Base-by-base conservation (phyloP, 92 coral and sea anemone genomes). In the Porites rus region DNA sequence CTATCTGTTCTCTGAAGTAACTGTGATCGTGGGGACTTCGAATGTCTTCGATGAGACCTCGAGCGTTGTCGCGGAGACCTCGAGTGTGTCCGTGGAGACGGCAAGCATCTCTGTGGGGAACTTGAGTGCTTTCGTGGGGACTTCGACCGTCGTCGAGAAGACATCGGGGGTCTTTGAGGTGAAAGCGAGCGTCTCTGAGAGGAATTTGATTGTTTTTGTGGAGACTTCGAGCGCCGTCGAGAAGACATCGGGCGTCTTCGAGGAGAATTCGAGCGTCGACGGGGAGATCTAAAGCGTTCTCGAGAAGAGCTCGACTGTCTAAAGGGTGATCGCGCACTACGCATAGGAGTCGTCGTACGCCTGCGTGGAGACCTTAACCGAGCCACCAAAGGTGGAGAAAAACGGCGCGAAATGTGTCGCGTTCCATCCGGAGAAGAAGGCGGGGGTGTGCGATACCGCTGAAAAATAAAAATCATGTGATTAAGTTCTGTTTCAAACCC, bases 361-460 rank as follows among this genome's bases (percentile, higher is more conserved):
- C 75, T 54, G 6, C 7, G 53, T 38, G 81, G 81, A 62, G 81
- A 77, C 25, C 20, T 12, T 17, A 28, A 24, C 0, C 83, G 60
- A 38, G 5, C 0, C 0, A 38, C 46, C 46, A 38, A 38, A 12
- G 73, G 62, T 20, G 83, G 72, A 1, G 74, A 20, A 2, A n/a
- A 7, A 10, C 74, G 83, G 14, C 24, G 50, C 54, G 10, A 19
- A 60, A 17, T 58, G 66, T 58, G 54, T 3, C 66, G 76, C 1
- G 79, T 6, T 22, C 46, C 87, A 11, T 66, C 81, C 61, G 82
- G 38, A 68, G 92, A 74, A 38, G 90, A 90, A 10, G 95, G 94
- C 2, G 98, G 95, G 17, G 95, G 98, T 3, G 98, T 94, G 50
- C 95, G 94, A 74, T 94, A 94, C 28, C 92, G 90, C 98, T 94